Evolutionary conservation across 2,888 invertebrate species (phyloP).

Genomic region (Clivina fossor): DNA sequence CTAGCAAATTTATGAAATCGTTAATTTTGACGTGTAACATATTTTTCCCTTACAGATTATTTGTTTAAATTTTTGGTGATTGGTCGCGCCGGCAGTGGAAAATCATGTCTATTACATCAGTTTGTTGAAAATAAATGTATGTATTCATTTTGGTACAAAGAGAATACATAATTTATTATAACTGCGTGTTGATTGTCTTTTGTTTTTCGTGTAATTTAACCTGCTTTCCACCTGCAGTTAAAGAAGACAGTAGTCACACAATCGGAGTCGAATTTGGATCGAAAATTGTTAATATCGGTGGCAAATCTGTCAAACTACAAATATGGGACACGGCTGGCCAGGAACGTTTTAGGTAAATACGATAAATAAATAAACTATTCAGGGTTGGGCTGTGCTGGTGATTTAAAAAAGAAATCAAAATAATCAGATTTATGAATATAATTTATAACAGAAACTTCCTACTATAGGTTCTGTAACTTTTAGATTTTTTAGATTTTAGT

Average conservation of each 20-base stretch:
- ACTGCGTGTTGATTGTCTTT: too few relatives aligned
- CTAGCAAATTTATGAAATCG: neutral
- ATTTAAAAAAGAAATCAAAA: neutral
- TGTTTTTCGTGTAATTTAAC: too few relatives aligned
- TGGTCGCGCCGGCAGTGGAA: conserved; percentile 82
- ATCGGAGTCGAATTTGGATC: conserved; percentile 89
- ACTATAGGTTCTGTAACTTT: too few relatives aligned
- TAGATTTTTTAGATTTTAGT: too few relatives aligned
- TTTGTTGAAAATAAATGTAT: conserved; percentile 85
- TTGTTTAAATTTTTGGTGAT: conserved; percentile 84
- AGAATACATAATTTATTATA: too few relatives aligned
- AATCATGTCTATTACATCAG: conserved; percentile 80
- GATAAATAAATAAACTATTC: too few relatives aligned
- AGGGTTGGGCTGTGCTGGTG: neutral
- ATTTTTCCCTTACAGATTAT: conserved; percentile 79
- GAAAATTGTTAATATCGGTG: conserved; percentile 78
- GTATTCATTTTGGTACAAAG: conserved; percentile 47
- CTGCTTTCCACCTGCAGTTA: too few relatives aligned
- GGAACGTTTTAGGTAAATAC: conserved; percentile 54
- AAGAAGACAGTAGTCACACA: conserved; percentile 80
- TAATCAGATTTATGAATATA: too few relatives aligned
- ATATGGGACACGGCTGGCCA: conserved; percentile 70
- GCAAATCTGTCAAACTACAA: conserved; percentile 79
- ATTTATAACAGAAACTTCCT: too few relatives aligned
- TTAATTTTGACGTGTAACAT: conserved; percentile 38